Percentiles rank a stretch among this genome's conserved stretches.
These are phyloP conservation scores for Sebastes wilsoni DNA, from an alignment of 2,797 vertebrate species.

Conservation along the genomic window DNA sequence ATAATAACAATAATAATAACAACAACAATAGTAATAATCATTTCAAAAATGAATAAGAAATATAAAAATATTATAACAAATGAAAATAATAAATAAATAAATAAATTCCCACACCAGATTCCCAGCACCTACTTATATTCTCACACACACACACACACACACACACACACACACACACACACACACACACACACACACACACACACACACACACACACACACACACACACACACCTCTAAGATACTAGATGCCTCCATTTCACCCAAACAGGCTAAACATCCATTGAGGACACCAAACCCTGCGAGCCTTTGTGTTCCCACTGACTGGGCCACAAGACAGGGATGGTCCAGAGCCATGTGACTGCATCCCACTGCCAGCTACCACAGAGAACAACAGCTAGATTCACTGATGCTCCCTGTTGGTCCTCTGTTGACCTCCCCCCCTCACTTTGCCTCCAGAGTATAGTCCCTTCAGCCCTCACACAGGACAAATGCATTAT, in stretches of 20 bases:
- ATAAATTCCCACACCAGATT: no score
- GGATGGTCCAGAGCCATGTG: slow-evolving; percentile 62
- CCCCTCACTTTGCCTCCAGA: slow-evolving; percentile 32
- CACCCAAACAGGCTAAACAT: slow-evolving; percentile 25
- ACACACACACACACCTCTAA: background rate
- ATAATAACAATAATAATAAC: no score
- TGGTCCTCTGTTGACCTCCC: slow-evolving; percentile 6
- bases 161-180: background rate
- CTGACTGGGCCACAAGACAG: slow-evolving; percentile 68
- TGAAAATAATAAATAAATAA: no score
- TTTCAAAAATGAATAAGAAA: no score
- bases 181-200: background rate
- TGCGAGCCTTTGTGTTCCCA: slow-evolving; percentile 64
- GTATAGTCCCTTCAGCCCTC: slow-evolving; percentile 16
- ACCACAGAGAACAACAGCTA: slow-evolving; percentile 69
- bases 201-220: no score
- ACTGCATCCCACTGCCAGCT: slow-evolving; percentile 67
- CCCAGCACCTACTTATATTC: no score
- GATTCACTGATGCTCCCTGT: slow-evolving; percentile 64
- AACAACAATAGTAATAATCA: no score
- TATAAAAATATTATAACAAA: no score
- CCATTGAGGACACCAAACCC: slow-evolving; percentile 54
- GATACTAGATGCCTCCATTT: slow-evolving; percentile 35
- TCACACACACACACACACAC: background rate
- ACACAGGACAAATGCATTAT: slow-evolving; percentile 31